Conservation (phyloP, 2,113 vertebrate species). For the Corythoichthys intestinalis region DNA sequence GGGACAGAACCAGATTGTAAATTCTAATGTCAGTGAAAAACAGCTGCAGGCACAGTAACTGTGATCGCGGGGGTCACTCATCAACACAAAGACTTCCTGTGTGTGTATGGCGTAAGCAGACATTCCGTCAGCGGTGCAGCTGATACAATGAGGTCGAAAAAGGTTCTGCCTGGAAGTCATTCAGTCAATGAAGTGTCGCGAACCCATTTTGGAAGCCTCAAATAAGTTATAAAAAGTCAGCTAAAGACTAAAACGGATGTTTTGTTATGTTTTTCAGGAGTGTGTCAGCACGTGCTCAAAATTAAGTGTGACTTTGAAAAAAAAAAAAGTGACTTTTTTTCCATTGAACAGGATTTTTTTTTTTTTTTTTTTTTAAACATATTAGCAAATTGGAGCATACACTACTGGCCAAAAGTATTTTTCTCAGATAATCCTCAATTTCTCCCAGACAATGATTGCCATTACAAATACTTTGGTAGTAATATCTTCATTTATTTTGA, state of each 20-base stretch:
- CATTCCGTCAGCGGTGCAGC: slow-evolving; percentile 18
- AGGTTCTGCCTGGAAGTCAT: slow-evolving; percentile 8
- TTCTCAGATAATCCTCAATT: too few species aligned
- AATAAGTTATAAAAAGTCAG: not conserved
- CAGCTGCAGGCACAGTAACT: slow-evolving; percentile 39
- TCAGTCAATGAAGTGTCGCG: slow-evolving; percentile 6
- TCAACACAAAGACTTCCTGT: slow-evolving; percentile 47
- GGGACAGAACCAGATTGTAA: slow-evolving; percentile 7
- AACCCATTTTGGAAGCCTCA: not conserved
- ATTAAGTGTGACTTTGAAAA: too few species aligned
- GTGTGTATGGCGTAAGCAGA: slow-evolving; percentile 23
- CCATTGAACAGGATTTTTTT: too few species aligned
- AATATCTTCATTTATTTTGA: too few species aligned
- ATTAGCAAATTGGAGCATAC: too few species aligned
- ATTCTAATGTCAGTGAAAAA: slow-evolving; percentile 13
- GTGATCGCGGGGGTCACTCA: slow-evolving; percentile 11
- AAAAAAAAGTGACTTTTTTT: too few species aligned
- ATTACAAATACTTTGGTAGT: too few species aligned
- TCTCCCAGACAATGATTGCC: too few species aligned
- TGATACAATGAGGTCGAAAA: slow-evolving; percentile 27
- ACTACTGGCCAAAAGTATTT: too few species aligned
- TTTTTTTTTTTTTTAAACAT: too few species aligned
- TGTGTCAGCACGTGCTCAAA: too few species aligned
- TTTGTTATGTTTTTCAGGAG: not conserved
- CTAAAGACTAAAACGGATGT: not conserved